Evolutionary conservation across 2,888 invertebrate species (phyloP), one percentile per base, ranked within the genome.

Genomic region (Lydus trimaculatus): DNA sequence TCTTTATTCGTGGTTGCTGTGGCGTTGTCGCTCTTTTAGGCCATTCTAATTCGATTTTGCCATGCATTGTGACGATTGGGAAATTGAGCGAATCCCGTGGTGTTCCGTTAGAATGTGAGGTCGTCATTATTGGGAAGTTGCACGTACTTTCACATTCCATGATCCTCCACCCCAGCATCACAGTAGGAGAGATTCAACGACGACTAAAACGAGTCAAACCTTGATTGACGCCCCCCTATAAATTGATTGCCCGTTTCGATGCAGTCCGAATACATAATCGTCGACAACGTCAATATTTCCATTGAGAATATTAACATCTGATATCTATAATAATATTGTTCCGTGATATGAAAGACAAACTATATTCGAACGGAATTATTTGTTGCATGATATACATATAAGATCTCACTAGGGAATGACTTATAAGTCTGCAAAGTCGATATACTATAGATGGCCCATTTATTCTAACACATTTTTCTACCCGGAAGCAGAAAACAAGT

Each of bases 301-400:
- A 77, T 73, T 73, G 78, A 75, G 78, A 77, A 79, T 81, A 80
- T 82, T 81, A 80, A 76, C 79, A 79, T 81, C 76, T 78, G 77
- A 82, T 81, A 81, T 79, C 79, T 79, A 76, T 80, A 81, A 82
- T 81, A 79, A 80, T 78, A 80, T 81, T 79, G 78, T 77, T 80
- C 73, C 81, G 79, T 80, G 80, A 79, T 78, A 73, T 72, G 78
- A 79, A 80, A 78, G 73, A 76, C 75, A 75, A 78, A 80, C 73
- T 63, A 20, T 63, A 61, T 61, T 31, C 65, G 69, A 67, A 58
- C 25, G 25, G n/a, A 56, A 56, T 56, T 73, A 68, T 73, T 73
- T 67, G 70, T 70, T 68, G 65, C 70, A 64, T 66, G 70, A 61
- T 66, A 65, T n/a, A n/a, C n/a, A n/a, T n/a, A n/a, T 73, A 69